Conservation (phyloP, 2,797 vertebrate genomes). For the Eulemur mongoz region DNA sequence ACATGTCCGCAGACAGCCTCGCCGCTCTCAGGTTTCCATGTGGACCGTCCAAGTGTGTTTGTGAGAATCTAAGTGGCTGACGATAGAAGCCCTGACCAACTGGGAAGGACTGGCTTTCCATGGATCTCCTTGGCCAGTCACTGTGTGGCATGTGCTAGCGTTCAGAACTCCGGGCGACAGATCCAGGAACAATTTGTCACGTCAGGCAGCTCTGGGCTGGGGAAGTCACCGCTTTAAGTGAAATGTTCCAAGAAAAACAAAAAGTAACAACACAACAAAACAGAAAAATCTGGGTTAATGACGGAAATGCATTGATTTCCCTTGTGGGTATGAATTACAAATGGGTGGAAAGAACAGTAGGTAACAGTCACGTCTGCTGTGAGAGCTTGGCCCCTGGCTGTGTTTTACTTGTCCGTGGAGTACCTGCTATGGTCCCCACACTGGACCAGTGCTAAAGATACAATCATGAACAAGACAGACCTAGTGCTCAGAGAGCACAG, state of each 20-base stretch:
- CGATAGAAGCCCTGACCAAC: neutral
- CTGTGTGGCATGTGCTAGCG: fast-evolving
- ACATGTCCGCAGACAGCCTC: neutral
- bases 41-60: neutral
- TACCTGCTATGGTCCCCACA: neutral
- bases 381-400: neutral
- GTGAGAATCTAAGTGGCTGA: neutral
- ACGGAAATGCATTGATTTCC: neutral
- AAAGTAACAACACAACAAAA: neutral
- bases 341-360: neutral
- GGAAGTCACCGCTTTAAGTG: neutral
- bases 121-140: neutral
- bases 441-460: neutral
- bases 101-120: neutral
- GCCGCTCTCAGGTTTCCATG: neutral
- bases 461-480: neutral
- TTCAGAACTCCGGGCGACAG: neutral
- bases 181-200: neutral
- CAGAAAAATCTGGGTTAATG: neutral
- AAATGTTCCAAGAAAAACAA: slow-evolving; percentile 42
- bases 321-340: neutral
- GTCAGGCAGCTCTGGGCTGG: neutral
- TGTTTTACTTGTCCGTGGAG: neutral
- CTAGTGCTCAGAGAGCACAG: neutral
- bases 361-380: neutral